phyloP scores from a whole-genome alignment of 1,140 invertebrate species.

The Leptopilina clavipes region DNA sequence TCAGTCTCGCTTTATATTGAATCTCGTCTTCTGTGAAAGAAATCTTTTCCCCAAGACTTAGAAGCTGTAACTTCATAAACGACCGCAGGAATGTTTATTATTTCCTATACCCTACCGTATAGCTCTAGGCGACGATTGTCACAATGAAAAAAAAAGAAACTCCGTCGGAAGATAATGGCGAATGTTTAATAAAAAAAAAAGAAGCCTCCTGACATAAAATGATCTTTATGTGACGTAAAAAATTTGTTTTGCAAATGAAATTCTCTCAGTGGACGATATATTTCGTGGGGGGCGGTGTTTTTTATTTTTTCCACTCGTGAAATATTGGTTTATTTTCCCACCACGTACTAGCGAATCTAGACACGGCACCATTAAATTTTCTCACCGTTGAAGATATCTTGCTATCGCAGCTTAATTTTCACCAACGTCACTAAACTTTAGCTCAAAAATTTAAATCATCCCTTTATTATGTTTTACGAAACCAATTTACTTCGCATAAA shows the following conservation, averaged over 20 bases:
- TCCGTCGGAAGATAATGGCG: background rate
- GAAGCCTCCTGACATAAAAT: background rate
- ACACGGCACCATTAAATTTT: slow-evolving; percentile 13
- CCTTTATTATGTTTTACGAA: background rate
- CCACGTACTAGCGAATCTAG: background rate
- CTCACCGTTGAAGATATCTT: slow-evolving; percentile 5
- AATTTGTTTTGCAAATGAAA: slow-evolving; percentile 25
- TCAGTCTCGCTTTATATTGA: too few species aligned
- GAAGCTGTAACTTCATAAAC: too few species aligned
- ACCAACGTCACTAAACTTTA: slow-evolving; percentile 14
- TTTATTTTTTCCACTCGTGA: background rate
- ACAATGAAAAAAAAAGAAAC: background rate
- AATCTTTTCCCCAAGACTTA: too few species aligned
- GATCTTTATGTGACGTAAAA: background rate
- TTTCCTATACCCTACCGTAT: too few species aligned
- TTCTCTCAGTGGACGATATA: background rate
- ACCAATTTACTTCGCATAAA: background rate
- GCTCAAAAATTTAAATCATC: background rate
- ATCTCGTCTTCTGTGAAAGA: too few species aligned
- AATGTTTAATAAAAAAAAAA: slow-evolving; percentile 13
- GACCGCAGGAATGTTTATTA: too few species aligned
- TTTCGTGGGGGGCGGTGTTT: background rate
- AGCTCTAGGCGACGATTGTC: background rate
- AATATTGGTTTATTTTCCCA: slow-evolving; percentile 5
- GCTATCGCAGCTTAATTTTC: slow-evolving; percentile 33